phyloP scores from a whole-genome alignment of 2,113 vertebrate genomes.

The Phycodurus eques region DNA sequence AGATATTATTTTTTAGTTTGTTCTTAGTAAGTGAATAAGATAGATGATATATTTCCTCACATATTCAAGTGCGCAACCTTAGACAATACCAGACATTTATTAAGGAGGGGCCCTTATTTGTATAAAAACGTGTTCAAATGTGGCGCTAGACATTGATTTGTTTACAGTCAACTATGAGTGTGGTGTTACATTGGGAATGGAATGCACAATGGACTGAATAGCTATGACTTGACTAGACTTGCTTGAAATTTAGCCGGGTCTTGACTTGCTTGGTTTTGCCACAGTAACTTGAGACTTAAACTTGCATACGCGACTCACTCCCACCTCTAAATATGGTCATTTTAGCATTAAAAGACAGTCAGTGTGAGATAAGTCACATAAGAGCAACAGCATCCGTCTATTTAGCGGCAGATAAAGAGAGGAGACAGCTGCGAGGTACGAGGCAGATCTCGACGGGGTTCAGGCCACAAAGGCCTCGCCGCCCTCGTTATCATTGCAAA shows the following conservation, averaged over 20 bases:
- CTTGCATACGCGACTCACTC: not conserved
- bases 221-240: too few relatives aligned
- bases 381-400: not conserved
- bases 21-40: not conserved
- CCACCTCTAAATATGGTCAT: not conserved
- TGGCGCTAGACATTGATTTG: too few relatives aligned
- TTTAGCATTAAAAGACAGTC: not conserved
- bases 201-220: too few relatives aligned
- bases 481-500: conserved; percentile 23
- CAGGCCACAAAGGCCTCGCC: not conserved
- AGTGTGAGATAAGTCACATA: not conserved
- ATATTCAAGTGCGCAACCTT: too few relatives aligned
- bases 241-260: too few relatives aligned
- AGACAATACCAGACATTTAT: too few relatives aligned
- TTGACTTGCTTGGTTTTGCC: too few relatives aligned
- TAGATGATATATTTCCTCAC: too few relatives aligned
- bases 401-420: conserved; percentile 6
- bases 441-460: not conserved
- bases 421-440: not conserved
- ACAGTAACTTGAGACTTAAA: not conserved
- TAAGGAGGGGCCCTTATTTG: too few relatives aligned
- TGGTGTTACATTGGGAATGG: too few relatives aligned
- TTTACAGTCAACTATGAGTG: too few relatives aligned
- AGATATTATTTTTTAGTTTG: not conserved
- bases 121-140: too few relatives aligned